A percentile compares a stretch with the other conserved stretches of the same genome.
Evolutionary conservation across 1,140 invertebrate genomes (phyloP).

Genomic region (Piezodorus guildinii): DNA sequence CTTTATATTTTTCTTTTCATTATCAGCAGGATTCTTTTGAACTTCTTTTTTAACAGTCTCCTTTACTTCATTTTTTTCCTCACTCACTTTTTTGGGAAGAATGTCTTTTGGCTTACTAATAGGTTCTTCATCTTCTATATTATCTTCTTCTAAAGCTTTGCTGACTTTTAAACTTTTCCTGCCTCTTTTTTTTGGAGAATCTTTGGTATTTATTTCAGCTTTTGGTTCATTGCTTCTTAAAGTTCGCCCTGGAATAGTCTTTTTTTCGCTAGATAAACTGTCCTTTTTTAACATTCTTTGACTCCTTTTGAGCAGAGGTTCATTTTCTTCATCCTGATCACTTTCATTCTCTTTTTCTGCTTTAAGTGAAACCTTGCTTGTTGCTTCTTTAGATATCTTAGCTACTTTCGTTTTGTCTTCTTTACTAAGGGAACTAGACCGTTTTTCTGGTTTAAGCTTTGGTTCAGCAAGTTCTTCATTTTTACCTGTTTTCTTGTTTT

Average conservation of each 20-base stretch:
- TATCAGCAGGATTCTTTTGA: not conserved
- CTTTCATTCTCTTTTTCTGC: not conserved
- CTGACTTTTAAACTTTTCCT: not conserved
- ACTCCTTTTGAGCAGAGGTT: constrained; percentile 2
- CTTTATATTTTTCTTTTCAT: too few relatives aligned
- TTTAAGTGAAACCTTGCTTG: not conserved
- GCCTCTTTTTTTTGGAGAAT: constrained; percentile 5
- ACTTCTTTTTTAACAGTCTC: too few relatives aligned
- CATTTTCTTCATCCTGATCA: not conserved
- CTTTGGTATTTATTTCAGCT: not conserved
- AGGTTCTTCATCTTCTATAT: constrained; percentile 9
- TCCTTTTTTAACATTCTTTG: not conserved
- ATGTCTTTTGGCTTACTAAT: not conserved
- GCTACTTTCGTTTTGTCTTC: constrained; percentile 1
- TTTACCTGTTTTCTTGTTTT: not conserved
- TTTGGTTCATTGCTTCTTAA: not conserved
- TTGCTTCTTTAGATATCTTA: constrained; percentile 5
- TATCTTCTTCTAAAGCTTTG: constrained; percentile 14
- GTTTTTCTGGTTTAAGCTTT: too few relatives aligned
- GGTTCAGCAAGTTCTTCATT: not conserved
- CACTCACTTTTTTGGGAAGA: not conserved
- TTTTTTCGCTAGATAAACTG: constrained; percentile 22
- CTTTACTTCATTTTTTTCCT: constrained; percentile 5
- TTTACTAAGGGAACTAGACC: not conserved
- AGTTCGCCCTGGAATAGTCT: not conserved